These are phyloP conservation scores for Polyodon spathula DNA, from an alignment of 2,113 vertebrate species.

Conservation along the genomic window DNA sequence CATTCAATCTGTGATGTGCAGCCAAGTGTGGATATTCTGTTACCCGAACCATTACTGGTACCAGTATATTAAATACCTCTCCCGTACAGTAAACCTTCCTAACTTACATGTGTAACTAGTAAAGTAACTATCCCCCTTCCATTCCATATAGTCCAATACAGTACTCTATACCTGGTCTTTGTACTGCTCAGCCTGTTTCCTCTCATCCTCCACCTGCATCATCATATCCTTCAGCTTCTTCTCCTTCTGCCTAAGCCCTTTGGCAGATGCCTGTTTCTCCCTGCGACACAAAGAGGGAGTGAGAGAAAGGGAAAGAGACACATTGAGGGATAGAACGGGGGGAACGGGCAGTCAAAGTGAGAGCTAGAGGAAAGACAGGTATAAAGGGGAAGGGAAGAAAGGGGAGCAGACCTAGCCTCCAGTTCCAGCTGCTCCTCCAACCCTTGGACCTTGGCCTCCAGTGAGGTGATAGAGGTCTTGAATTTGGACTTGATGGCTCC, in stretches of 20 bases:
- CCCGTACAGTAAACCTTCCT: too few relatives aligned
- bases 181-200: constrained; percentile 90
- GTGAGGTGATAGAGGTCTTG: constrained; percentile 75
- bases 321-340: neutral
- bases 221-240: constrained; percentile 91
- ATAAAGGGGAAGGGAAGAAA: neutral
- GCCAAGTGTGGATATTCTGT: too few relatives aligned
- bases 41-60: too few relatives aligned
- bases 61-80: too few relatives aligned
- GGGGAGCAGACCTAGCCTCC: constrained; percentile 74
- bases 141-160: too few relatives aligned
- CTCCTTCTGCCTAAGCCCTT: constrained; percentile 80
- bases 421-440: constrained; percentile 91
- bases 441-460: constrained; percentile 87
- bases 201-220: constrained; percentile 91
- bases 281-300: constrained; percentile 38
- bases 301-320: too few relatives aligned
- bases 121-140: too few relatives aligned
- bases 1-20: too few relatives aligned
- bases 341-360: neutral
- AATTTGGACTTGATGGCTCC: constrained; percentile 84
- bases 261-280: constrained; percentile 70
- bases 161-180: constrained; percentile 98
- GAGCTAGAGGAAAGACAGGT: neutral
- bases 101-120: too few relatives aligned